Percentiles rank a stretch among this genome's conserved stretches.
Conservation (phyloP, 2,888 invertebrate genomes). For the Hirudinaria manillensis region DNA sequence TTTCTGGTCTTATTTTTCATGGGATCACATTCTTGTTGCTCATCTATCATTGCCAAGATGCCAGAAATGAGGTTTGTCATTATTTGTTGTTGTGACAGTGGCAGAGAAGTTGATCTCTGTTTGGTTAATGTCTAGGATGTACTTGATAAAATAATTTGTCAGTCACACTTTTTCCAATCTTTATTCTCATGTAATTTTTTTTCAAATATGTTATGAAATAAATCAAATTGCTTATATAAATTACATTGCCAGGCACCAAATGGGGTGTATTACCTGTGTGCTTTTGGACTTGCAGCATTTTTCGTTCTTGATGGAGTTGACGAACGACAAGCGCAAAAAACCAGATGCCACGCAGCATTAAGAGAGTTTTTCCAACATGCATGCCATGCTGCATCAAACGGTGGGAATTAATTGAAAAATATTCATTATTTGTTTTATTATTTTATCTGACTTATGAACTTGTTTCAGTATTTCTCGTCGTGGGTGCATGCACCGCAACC, state of each 20-base stretch:
- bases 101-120: not conserved
- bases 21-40: slow-evolving; percentile 2
- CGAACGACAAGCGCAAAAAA: slow-evolving; percentile 95
- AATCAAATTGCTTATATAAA: too few species aligned
- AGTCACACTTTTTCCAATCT: too few species aligned
- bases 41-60: not conserved
- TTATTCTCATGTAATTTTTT: not conserved
- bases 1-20: slow-evolving; percentile 8
- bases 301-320: slow-evolving; percentile 98
- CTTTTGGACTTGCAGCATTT: slow-evolving; percentile 86
- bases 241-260: slow-evolving; percentile 63
- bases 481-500: slow-evolving; percentile 89
- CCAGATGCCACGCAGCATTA: slow-evolving; percentile 67
- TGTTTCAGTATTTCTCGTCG: slow-evolving; percentile 79
- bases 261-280: slow-evolving; percentile 87
- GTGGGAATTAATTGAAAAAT: slow-evolving; percentile 24
- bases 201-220: not conserved
- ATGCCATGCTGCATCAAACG: slow-evolving; percentile 91
- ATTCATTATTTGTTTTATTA: not conserved
- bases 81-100: not conserved
- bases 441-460: not conserved
- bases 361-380: slow-evolving; percentile 99
- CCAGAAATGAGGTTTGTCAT: not conserved
- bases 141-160: not conserved
- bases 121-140: not conserved